Percentiles rank a stretch among this genome's conserved stretches.
Conservation (phyloP, 2,888 invertebrate species). For the Alentia gelatinosa region DNA sequence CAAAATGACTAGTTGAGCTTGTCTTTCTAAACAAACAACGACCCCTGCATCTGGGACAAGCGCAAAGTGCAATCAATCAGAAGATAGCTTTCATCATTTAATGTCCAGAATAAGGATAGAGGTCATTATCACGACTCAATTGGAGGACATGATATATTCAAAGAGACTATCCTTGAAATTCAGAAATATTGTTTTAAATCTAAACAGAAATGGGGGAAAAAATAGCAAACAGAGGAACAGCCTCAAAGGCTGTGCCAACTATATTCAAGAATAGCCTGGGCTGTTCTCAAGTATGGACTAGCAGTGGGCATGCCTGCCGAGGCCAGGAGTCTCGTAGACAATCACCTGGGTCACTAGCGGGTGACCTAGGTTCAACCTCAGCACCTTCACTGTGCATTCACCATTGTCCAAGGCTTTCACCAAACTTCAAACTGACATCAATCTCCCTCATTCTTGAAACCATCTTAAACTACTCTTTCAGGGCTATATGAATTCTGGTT, state of each 20-base stretch:
- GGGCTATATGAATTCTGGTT: too few species aligned
- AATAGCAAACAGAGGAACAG: not conserved
- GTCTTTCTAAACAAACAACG: too few species aligned
- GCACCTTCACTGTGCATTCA: not conserved
- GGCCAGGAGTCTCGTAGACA: slow-evolving; percentile 1
- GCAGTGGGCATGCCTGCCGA: not conserved
- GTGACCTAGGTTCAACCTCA: not conserved
- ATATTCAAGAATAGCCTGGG: slow-evolving; percentile 38
- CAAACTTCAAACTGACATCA: not conserved
- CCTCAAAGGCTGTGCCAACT: not conserved
- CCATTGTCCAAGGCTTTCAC: not conserved
- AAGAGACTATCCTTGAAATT: too few species aligned
- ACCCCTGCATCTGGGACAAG: too few species aligned
- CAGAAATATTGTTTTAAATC: slow-evolving; percentile 31
- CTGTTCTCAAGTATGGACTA: not conserved
- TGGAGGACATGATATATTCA: too few species aligned
- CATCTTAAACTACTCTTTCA: not conserved
- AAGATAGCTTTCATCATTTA: too few species aligned
- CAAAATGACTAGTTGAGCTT: too few species aligned
- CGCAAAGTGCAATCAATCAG: too few species aligned
- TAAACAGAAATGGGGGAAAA: not conserved
- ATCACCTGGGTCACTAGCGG: not conserved
- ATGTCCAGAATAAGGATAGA: too few species aligned
- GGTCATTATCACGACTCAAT: too few species aligned
- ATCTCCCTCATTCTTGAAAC: not conserved